Conservation (phyloP, 1,140 invertebrate genomes). For the Sminthurinus signatus region DNA sequence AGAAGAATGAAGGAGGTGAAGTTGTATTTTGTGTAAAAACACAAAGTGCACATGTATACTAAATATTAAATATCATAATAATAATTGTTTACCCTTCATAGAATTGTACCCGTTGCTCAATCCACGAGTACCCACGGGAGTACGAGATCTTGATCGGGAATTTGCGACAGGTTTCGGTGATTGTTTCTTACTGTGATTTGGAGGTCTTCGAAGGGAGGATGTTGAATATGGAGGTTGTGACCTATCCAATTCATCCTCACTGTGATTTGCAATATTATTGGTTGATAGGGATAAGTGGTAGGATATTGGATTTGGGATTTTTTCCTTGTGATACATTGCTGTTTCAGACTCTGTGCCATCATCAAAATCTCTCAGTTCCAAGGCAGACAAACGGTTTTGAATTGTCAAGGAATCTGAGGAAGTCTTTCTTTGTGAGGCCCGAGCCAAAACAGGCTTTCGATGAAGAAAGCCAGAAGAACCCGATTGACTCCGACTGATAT, state of each 20-base stretch:
- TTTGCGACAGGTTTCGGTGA: background rate
- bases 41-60: too few species aligned
- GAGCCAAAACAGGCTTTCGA: conserved; percentile 7
- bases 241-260: conserved; percentile 3
- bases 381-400: background rate
- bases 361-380: conserved; percentile 12
- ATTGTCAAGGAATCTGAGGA: conserved; percentile 11
- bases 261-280: conserved; percentile 1
- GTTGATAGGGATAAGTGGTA: conserved; percentile 12
- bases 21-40: too few species aligned
- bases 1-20: too few species aligned
- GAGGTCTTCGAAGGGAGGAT: background rate
- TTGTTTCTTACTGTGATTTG: background rate
- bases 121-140: background rate
- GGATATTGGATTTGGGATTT: background rate
- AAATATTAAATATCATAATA: too few species aligned
- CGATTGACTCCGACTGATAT: conserved; percentile 15
- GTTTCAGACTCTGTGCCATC: conserved; percentile 12
- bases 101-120: background rate
- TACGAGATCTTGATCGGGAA: background rate
- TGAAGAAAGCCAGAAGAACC: conserved; percentile 17
- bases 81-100: too few species aligned
- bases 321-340: background rate
- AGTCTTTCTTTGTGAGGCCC: conserved; percentile 4
- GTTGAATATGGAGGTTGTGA: background rate